A percentile compares a stretch with the other conserved stretches of the same genome.
phyloP scores from a whole-genome alignment of 2,797 vertebrate genomes.

The Schizopygopsis pylzovi region DNA sequence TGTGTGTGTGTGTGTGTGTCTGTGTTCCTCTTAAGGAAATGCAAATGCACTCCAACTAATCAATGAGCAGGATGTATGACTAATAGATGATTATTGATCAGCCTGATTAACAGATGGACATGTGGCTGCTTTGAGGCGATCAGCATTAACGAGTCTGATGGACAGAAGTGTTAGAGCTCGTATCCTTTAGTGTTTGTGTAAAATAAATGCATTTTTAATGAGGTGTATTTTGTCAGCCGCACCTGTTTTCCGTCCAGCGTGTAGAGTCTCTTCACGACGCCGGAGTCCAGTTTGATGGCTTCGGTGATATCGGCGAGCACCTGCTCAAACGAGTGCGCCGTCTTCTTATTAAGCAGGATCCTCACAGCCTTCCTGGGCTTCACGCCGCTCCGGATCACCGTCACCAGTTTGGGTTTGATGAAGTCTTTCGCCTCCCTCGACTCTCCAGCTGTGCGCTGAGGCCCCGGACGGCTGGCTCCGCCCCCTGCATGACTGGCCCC shows the following conservation, averaged over 20 bases:
- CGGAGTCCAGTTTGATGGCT: slow-evolving; percentile 97
- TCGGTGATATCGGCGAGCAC: slow-evolving; percentile 96
- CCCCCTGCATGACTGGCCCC: not conserved
- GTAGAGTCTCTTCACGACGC: slow-evolving; percentile 92
- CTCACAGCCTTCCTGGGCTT: slow-evolving; percentile 95
- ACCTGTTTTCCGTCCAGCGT: slow-evolving; percentile 97
- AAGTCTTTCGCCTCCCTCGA: slow-evolving; percentile 90
- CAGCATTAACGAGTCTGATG: not conserved
- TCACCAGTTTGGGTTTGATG: slow-evolving; percentile 95
- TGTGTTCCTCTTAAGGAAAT: not conserved
- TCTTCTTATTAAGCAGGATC: slow-evolving; percentile 97
- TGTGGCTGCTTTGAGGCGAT: not conserved
- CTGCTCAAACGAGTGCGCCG: slow-evolving; percentile 95
- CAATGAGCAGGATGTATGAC: not conserved
- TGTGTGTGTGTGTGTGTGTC: too few species aligned
- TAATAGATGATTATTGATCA: slow-evolving; percentile 5
- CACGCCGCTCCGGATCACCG: slow-evolving; percentile 95
- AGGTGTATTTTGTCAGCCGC: not conserved
- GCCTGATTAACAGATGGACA: not conserved
- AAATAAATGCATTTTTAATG: not conserved
- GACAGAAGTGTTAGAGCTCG: not conserved
- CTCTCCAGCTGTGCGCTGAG: slow-evolving; percentile 63
- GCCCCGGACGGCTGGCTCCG: slow-evolving; percentile 70
- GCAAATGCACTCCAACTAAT: not conserved
- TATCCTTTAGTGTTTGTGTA: not conserved